Evolutionary conservation across 2,797 vertebrate species (phyloP).

Genomic region (Chrysocyon brachyurus): DNA sequence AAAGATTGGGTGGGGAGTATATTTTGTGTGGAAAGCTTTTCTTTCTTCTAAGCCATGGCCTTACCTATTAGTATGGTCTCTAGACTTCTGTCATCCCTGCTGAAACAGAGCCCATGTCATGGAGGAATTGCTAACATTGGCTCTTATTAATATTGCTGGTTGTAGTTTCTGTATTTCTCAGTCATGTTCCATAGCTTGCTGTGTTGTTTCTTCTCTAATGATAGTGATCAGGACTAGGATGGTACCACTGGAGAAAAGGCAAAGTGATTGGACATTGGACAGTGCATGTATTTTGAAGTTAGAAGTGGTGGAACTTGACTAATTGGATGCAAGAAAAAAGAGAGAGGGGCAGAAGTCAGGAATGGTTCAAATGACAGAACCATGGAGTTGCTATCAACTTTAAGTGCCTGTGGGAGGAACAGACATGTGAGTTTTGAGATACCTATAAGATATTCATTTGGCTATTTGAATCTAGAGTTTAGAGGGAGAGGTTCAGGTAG

Average conservation of each 20-base stretch:
- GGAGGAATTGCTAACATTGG: neutral
- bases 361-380: neutral
- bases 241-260: neutral
- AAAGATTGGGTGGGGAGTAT: neutral
- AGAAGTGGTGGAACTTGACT: neutral
- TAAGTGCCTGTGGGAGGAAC: neutral
- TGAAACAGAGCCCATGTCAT: neutral
- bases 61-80: neutral
- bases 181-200: neutral
- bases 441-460: neutral
- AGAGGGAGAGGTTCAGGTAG: neutral
- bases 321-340: neutral
- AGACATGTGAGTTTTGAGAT: neutral
- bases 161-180: neutral
- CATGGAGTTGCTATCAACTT: neutral
- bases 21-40: neutral
- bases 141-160: neutral
- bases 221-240: neutral
- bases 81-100: neutral
- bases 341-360: neutral
- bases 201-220: neutral
- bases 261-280: neutral
- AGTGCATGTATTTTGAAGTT: neutral
- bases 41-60: neutral
- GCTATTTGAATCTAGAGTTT: neutral